Evolutionary conservation across 1,140 invertebrate species (phyloP).

Genomic region (Drosophila persimilis): DNA sequence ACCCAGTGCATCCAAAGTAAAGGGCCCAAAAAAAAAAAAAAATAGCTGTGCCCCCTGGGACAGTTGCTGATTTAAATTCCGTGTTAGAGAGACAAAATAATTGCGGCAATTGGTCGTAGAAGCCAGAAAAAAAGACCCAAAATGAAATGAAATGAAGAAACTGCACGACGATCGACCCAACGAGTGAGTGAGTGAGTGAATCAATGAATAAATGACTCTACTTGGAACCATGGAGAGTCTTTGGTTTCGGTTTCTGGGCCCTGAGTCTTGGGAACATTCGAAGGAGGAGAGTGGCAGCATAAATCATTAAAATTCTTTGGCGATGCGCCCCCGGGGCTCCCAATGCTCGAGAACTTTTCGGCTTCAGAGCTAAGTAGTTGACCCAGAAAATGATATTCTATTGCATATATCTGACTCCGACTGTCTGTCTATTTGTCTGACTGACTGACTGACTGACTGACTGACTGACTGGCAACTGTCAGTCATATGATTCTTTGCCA

Average conservation of each 20-base stretch:
- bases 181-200: conserved; percentile 41
- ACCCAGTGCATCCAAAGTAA: conserved; percentile 54
- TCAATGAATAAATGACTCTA: conserved; percentile 59
- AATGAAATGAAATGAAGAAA: conserved; percentile 57
- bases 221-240: conserved; percentile 5
- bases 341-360: conserved; percentile 14
- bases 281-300: conserved; percentile 23
- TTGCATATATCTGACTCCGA: conserved; percentile 47
- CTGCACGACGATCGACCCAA: conserved; percentile 66
- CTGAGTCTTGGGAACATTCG: conserved; percentile 57
- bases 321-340: conserved; percentile 44
- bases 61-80: conserved; percentile 80
- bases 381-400: conserved; percentile 64
- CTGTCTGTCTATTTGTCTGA: too few species aligned
- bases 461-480: conserved; percentile 17
- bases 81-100: conserved; percentile 81
- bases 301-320: conserved; percentile 59
- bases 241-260: conserved; percentile 7
- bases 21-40: conserved; percentile 41
- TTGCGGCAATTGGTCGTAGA: conserved; percentile 72
- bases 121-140: conserved; percentile 29
- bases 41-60: conserved; percentile 60
- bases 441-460: conserved; percentile 1
- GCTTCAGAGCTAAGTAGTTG: conserved; percentile 54
- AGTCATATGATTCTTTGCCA: conserved; percentile 61